A percentile compares a stretch with the other conserved stretches of the same genome.
Conservation (phyloP, 2,888 invertebrate genomes). For the Lepidochitona cinerea region DNA sequence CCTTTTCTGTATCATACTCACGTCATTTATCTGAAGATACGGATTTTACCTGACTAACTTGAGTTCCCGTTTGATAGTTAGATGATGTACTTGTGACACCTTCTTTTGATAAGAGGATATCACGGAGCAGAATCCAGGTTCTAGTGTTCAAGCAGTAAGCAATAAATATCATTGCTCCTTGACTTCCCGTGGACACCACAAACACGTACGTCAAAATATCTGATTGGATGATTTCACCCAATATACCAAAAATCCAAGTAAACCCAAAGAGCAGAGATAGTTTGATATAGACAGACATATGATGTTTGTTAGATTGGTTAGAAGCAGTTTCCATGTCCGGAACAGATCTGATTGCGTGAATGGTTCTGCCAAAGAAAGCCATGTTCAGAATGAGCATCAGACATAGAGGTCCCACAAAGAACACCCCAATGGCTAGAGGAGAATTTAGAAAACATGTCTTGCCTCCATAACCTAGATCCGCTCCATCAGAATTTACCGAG, state of each 20-base stretch:
- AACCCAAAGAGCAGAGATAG: slow-evolving; percentile 47
- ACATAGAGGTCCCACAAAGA: slow-evolving; percentile 40
- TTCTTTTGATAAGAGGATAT: too few species aligned
- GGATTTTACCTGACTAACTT: too few species aligned
- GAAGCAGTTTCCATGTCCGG: slow-evolving; percentile 14
- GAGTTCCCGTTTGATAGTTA: too few species aligned
- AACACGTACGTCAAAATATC: slow-evolving; percentile 38
- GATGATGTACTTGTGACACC: too few species aligned
- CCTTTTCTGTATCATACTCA: too few species aligned
- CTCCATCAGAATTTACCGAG: not conserved
- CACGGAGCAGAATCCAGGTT: not conserved
- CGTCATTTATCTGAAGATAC: too few species aligned
- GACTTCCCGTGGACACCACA: slow-evolving; percentile 39
- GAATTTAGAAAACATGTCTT: slow-evolving; percentile 29
- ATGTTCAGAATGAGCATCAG: slow-evolving; percentile 37
- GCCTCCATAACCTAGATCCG: slow-evolving; percentile 30
- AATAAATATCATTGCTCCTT: slow-evolving; percentile 48
- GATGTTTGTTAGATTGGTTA: slow-evolving; percentile 26
- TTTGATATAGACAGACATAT: slow-evolving; percentile 41
- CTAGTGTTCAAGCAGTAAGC: slow-evolving; percentile 41
- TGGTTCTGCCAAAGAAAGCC: slow-evolving; percentile 35
- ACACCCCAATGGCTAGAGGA: slow-evolving; percentile 17
- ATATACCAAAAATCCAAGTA: slow-evolving; percentile 48
- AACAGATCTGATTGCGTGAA: slow-evolving; percentile 30
- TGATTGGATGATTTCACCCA: slow-evolving; percentile 39